A percentile compares a stretch with the other conserved stretches of the same genome.
These are phyloP conservation scores for Aurelia coerulea DNA, from an alignment of 30 jellyfish, hydroid and myxozoan genomes.

Conservation along the genomic window DNA sequence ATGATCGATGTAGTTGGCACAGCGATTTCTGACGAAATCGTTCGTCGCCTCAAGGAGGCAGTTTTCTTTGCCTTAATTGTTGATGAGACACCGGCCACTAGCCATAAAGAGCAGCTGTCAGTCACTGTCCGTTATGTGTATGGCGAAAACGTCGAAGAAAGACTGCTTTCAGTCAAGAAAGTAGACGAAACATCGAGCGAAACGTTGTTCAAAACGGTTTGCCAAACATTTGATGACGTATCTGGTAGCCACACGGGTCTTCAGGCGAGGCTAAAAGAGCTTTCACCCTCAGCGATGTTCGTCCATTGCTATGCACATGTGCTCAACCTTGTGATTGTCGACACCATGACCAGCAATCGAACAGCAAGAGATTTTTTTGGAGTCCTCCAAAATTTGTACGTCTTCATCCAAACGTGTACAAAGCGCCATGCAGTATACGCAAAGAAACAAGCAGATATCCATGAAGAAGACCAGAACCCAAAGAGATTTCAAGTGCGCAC, in stretches of 20 bases:
- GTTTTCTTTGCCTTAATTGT: background rate
- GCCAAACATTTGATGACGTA: background rate
- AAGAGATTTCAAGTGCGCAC: conserved; percentile 3
- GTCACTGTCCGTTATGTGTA: conserved; percentile 4
- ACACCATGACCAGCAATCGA: conserved; percentile 19
- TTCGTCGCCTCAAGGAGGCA: conserved; percentile 5
- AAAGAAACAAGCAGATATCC: too few relatives aligned
- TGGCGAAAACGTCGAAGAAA: background rate
- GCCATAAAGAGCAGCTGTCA: conserved; percentile 24
- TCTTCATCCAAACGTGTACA: conserved; percentile 19
- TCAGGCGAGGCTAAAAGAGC: conserved; percentile 4
- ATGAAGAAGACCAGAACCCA: background rate
- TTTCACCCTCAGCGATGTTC: conserved; percentile 25
- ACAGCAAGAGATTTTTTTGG: conserved; percentile 35
- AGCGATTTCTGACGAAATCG: background rate
- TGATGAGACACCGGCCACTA: too few relatives aligned
- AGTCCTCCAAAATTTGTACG: conserved; percentile 27
- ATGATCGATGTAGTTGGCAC: background rate
- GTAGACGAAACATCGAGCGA: too few relatives aligned
- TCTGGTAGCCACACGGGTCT: too few relatives aligned
- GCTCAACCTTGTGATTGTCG: too few relatives aligned
- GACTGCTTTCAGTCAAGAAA: too few relatives aligned
- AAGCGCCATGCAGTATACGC: too few relatives aligned
- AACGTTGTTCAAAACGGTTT: too few relatives aligned
- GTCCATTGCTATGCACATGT: conserved; percentile 17